Evolutionary conservation across 2,888 invertebrate species (phyloP).

Genomic region (Dorcus hopei): DNA sequence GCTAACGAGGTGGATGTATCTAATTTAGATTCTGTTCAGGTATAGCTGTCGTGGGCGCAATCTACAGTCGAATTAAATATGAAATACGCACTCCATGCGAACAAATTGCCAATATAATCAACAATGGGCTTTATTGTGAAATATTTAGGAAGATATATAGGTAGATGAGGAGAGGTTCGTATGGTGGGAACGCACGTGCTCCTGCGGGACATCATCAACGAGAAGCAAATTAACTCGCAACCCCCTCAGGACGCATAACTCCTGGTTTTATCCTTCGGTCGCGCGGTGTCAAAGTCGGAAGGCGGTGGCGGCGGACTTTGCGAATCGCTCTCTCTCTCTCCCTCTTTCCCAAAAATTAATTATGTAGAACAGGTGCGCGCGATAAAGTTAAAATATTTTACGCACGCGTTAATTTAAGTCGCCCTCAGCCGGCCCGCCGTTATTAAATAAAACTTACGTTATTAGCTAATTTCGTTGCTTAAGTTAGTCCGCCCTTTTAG

Average conservation of each 20-base stretch:
- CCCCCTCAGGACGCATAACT: slow-evolving; percentile 45
- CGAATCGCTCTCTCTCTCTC: not conserved
- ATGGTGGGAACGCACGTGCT: slow-evolving; percentile 25
- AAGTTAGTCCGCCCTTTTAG: too few species aligned
- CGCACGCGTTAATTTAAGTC: not conserved
- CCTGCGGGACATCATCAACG: slow-evolving; percentile 47
- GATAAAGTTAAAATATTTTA: not conserved
- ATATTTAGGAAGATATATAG: too few species aligned
- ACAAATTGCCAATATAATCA: too few species aligned
- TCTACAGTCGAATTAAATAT: too few species aligned
- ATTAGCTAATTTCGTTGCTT: too few species aligned
- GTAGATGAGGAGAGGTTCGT: too few species aligned
- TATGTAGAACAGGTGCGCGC: slow-evolving; percentile 27
- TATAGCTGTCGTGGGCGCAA: too few species aligned
- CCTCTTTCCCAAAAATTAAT: slow-evolving; percentile 24
- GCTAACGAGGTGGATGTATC: too few species aligned
- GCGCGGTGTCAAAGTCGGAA: slow-evolving; percentile 38
- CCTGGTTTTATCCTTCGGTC: slow-evolving; percentile 45
- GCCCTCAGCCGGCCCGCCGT: not conserved
- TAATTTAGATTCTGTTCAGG: too few species aligned
- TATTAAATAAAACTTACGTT: too few species aligned
- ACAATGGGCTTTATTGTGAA: too few species aligned
- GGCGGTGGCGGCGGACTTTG: slow-evolving; percentile 4
- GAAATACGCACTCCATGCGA: too few species aligned
- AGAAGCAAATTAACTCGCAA: slow-evolving; percentile 47